These are phyloP conservation scores for Copidosoma aretas DNA, from an alignment of 2,888 invertebrate genomes.

Conservation along the genomic window DNA sequence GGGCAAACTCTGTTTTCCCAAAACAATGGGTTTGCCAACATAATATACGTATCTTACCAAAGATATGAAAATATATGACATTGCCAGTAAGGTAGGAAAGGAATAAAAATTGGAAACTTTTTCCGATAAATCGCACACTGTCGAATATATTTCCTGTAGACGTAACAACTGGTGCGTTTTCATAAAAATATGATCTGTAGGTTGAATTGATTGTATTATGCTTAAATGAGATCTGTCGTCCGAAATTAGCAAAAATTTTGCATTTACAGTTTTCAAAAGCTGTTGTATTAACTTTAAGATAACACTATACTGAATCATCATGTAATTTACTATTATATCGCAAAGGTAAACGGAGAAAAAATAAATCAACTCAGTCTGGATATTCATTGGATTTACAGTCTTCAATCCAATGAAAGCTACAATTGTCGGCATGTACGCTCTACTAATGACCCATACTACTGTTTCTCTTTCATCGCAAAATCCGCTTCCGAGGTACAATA, in stretches of 20 bases:
- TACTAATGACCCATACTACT: neutral
- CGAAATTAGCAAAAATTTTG: neutral
- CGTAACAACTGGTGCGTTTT: neutral
- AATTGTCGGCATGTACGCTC: neutral
- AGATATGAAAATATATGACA: neutral
- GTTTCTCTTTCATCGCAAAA: neutral
- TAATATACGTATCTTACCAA: slow-evolving; percentile 1
- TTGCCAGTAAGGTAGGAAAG: neutral
- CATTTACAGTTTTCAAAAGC: neutral
- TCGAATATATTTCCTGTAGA: neutral
- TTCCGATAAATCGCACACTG: neutral
- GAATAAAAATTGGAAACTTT: slow-evolving; percentile 11
- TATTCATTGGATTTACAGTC: neutral
- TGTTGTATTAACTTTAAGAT: neutral
- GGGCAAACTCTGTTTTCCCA: neutral
- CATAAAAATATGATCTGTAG: neutral
- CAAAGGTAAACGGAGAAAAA: neutral
- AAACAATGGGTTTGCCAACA: neutral
- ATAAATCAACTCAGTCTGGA: neutral
- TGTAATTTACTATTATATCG: neutral
- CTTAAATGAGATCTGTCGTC: too few species aligned
- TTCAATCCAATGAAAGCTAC: neutral
- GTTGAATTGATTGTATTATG: too few species aligned
- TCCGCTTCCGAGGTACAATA: neutral
- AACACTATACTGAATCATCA: neutral